Conservation (phyloP, 1,140 invertebrate genomes). For the Solenopsis fugax region DNA sequence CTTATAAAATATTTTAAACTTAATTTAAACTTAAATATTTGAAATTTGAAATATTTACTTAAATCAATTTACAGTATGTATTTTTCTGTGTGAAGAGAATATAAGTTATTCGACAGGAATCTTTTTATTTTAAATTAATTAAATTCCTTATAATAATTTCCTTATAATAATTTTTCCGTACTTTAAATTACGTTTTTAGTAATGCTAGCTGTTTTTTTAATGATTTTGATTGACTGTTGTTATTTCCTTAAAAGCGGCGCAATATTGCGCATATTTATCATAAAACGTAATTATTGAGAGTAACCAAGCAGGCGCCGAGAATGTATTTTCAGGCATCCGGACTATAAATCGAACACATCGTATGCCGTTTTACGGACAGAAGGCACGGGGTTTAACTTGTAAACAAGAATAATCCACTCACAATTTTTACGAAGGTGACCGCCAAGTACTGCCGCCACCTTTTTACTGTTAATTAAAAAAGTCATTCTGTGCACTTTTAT, state of each 20-base stretch:
- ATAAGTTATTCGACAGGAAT: too few relatives aligned
- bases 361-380: constrained; percentile 18
- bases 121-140: too few relatives aligned
- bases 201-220: constrained; percentile 1
- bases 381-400: constrained; percentile 12
- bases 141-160: too few relatives aligned
- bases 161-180: not conserved
- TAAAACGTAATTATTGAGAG: constrained; percentile 57
- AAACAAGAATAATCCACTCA: constrained; percentile 32
- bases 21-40: too few relatives aligned
- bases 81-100: too few relatives aligned
- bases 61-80: too few relatives aligned
- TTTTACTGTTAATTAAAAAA: constrained; percentile 52
- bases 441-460: not conserved
- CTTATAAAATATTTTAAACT: too few relatives aligned
- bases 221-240: constrained; percentile 4
- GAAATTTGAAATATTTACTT: too few relatives aligned
- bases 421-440: constrained; percentile 19
- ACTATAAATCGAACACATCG: constrained; percentile 33
- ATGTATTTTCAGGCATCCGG: constrained; percentile 57
- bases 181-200: not conserved
- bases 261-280: not conserved
- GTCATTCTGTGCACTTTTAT: not conserved
- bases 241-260: not conserved
- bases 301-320: not conserved